Evolutionary conservation across 2,113 vertebrate species (phyloP), one percentile per base, ranked within the genome.

Genomic region (Gopherus evgoodei): DNA sequence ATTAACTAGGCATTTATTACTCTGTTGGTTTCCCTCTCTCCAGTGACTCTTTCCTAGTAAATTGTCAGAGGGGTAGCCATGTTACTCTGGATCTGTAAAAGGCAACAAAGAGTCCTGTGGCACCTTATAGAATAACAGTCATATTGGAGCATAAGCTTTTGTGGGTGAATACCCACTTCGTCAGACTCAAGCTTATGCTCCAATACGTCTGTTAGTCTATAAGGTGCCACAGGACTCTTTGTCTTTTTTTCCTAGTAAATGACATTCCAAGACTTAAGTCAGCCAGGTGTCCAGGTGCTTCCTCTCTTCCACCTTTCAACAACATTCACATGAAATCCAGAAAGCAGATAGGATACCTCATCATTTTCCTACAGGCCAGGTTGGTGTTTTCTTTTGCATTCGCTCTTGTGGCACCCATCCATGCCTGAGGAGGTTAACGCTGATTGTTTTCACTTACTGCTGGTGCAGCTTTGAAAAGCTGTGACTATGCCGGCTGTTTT

Each of bases 271-370:
- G 86, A 62, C 53, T 93, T 96, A 93, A 95, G 90, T 90, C 90
- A 94, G 65, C 88, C 90, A 91, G 86, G 88, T 97, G 83, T 69
- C 89, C 96, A 96, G 95, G 92, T 96, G 87, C 81, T 97, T 97
- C 94, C 94, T 93, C 59, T 89, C 65, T 69, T 44, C 47, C 90
- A 29, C 89, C 84, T 90, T 94, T 89, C 12, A 95, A 94, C 81
- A 96, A 96, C 65, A 90, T 49, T 88, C 83, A 52, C 50, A 81
- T 89, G 86, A 92, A 95, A 92, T 25, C 59, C 86, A 82, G 38
- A 81, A 79, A 96, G 31, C 42, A 93, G 90, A 96, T 96, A 96
- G 90, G 62, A 57, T 92, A 84, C 62, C 87, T 96, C 95, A 91
- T 94, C 76, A 92, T 92, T 95, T 96, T 88, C 35, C 92, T 86